Conservation (phyloP, 1,140 invertebrate genomes). For the Coboldia fuscipes region DNA sequence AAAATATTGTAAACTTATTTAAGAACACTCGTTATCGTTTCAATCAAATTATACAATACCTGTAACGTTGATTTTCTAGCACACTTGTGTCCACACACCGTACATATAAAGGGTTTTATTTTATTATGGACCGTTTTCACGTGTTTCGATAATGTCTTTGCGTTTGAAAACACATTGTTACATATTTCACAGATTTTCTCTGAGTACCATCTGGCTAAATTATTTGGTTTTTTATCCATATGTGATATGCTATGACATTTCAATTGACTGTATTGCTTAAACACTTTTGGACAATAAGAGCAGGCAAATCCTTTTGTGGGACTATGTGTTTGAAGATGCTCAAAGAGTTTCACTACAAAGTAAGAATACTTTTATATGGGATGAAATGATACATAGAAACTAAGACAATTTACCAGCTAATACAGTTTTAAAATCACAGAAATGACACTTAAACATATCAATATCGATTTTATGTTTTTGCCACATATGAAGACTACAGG, state of each 20-base stretch:
- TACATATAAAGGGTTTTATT: conserved; percentile 51
- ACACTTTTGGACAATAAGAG: conserved; percentile 33
- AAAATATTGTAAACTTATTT: conserved; percentile 11
- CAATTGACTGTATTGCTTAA: conserved; percentile 39
- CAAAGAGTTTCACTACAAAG: conserved; percentile 3
- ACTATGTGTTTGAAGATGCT: conserved; percentile 36
- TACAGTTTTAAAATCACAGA: conserved; percentile 33
- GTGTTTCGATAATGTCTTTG: conserved; percentile 53
- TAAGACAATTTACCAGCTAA: conserved; percentile 23
- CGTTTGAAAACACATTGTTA: conserved; percentile 42
- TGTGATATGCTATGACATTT: conserved; percentile 35
- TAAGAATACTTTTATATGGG: neutral
- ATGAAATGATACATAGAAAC: neutral
- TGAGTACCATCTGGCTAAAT: conserved; percentile 27
- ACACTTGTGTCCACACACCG: conserved; percentile 50
- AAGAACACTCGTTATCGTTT: neutral
- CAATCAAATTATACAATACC: conserved; percentile 12
- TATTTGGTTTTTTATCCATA: conserved; percentile 21
- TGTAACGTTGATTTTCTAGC: conserved; percentile 43
- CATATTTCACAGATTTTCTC: conserved; percentile 48
- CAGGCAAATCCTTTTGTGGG: conserved; percentile 33
- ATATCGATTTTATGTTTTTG: conserved; percentile 38
- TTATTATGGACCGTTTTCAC: conserved; percentile 57
- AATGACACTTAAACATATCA: conserved; percentile 37
- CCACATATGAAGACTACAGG: conserved; percentile 43